Evolutionary conservation across 2,797 vertebrate genomes (phyloP).

Genomic region (Molossus alvarezi): DNA sequence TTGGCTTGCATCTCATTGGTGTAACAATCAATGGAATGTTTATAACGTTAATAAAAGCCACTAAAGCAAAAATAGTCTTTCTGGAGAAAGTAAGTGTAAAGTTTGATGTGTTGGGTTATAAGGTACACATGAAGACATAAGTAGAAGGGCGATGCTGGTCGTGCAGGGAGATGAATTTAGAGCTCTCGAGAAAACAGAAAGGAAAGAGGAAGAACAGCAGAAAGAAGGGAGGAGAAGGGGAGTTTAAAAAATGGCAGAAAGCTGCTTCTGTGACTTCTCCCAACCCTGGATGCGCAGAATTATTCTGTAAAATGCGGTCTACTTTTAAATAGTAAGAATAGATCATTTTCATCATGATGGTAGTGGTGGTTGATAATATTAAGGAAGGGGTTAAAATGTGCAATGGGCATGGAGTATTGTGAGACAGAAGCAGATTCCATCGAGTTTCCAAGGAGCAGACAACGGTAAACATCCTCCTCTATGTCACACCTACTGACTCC

Average conservation of each 20-base stretch:
- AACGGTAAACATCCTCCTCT: not conserved
- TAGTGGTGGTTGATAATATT: not conserved
- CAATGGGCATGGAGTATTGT: not conserved
- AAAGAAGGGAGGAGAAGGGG: not conserved
- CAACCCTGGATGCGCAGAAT: not conserved
- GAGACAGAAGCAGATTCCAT: not conserved
- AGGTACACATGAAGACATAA: not conserved
- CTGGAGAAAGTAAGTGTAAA: not conserved
- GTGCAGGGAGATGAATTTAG: not conserved
- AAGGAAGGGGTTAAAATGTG: not conserved
- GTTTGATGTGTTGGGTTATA: not conserved
- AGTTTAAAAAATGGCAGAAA: not conserved
- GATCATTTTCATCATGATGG: not conserved
- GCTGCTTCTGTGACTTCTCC: not conserved
- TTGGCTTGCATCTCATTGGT: not conserved
- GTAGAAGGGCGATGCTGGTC: not conserved
- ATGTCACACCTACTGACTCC: not conserved
- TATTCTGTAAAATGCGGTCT: not conserved
- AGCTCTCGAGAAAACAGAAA: not conserved
- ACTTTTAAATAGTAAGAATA: not conserved
- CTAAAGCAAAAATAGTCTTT: not conserved
- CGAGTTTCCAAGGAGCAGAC: not conserved
- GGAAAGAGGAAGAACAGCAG: not conserved
- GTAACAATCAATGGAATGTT: not conserved
- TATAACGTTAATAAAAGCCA: not conserved